Evolutionary conservation across 2,797 vertebrate species (phyloP).

Genomic region (Odontamblyopus lacepedii): DNA sequence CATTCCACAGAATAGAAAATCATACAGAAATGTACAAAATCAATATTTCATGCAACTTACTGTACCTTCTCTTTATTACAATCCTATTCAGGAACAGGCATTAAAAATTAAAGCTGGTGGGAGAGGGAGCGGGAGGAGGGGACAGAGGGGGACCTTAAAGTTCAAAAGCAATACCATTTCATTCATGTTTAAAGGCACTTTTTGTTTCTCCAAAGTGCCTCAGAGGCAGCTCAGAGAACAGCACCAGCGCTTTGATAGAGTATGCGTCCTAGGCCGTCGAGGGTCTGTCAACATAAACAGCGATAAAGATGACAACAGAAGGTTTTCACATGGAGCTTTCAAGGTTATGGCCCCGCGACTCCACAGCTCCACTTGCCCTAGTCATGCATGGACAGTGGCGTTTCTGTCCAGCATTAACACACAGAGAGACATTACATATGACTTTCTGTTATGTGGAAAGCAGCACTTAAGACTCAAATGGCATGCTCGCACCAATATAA

Average conservation of each 20-base stretch:
- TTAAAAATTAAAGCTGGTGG: constrained; percentile 91
- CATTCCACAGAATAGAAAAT: constrained; percentile 94
- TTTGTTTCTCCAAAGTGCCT: constrained; percentile 77
- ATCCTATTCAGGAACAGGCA: constrained; percentile 92
- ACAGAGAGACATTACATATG: constrained; percentile 33
- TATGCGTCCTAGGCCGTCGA: constrained; percentile 72
- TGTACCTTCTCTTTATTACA: constrained; percentile 96
- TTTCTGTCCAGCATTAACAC: constrained; percentile 50
- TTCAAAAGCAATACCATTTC: constrained; percentile 90
- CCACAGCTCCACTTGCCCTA: constrained; percentile 58
- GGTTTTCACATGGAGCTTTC: constrained; percentile 80
- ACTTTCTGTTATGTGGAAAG: constrained; percentile 48
- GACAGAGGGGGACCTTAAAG: constrained; percentile 76
- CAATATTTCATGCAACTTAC: constrained; percentile 98
- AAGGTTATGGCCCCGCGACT: constrained; percentile 79
- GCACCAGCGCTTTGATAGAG: constrained; percentile 80
- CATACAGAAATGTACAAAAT: constrained; percentile 98
- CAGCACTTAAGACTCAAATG: constrained; percentile 49
- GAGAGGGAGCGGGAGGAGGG: constrained; percentile 37
- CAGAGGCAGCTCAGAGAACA: constrained; percentile 77
- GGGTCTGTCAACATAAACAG: constrained; percentile 83
- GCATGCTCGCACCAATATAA: constrained; percentile 23
- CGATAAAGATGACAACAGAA: constrained; percentile 72
- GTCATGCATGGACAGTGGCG: constrained; percentile 51
- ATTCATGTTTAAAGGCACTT: constrained; percentile 86